Conservation (phyloP, 2,113 vertebrate genomes). For the Xenus cinereus region DNA sequence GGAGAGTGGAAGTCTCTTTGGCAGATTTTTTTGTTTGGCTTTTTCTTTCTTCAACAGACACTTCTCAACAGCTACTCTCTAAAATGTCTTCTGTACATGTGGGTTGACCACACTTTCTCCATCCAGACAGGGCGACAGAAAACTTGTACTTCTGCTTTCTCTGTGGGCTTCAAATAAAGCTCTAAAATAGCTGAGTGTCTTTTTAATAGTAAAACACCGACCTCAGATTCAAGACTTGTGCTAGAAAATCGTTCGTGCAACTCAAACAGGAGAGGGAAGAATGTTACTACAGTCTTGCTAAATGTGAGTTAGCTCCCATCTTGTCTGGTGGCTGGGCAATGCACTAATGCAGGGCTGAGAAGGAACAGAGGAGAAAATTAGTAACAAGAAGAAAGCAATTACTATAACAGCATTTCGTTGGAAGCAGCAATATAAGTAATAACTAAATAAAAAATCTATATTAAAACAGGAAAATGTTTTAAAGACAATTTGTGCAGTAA, state of each 20-base stretch:
- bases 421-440: not conserved
- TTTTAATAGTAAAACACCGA: not conserved
- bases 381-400: not conserved
- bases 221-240: not conserved
- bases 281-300: not conserved
- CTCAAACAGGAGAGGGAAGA: not conserved
- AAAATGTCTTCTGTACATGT: not conserved
- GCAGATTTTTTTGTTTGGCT: not conserved
- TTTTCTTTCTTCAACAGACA: not conserved
- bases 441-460: not conserved
- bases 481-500: not conserved
- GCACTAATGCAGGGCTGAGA: not conserved
- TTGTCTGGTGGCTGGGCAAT: not conserved
- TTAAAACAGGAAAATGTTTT: not conserved
- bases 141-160: not conserved
- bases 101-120: not conserved
- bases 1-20: not conserved
- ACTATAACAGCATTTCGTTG: rapidly evolving
- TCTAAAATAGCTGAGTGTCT: not conserved
- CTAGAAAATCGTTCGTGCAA: not conserved
- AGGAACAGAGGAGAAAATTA: not conserved
- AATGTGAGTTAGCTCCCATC: not conserved
- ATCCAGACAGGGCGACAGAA: not conserved
- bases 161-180: not conserved
- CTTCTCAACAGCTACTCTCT: not conserved